Conservation (phyloP, 2,888 invertebrate species). For the Lepidonotus clava region DNA sequence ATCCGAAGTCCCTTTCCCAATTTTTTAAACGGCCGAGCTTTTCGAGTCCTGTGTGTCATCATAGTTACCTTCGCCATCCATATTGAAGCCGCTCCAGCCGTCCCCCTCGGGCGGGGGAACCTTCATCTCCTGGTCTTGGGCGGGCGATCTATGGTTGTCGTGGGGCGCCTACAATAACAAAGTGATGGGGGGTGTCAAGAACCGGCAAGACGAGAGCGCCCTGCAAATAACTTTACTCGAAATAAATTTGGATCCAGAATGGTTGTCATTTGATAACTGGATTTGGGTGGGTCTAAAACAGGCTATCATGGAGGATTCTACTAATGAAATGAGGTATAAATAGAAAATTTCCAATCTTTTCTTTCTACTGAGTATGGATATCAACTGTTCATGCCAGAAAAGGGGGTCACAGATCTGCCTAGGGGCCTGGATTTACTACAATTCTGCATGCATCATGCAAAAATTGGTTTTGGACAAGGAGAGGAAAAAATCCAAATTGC, state of each 20-base stretch:
- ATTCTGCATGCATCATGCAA: conserved; percentile 52
- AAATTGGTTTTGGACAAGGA: conserved; percentile 16
- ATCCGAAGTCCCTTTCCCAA: no score
- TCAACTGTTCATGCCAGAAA: conserved; percentile 30
- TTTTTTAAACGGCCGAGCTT: conserved; percentile 32
- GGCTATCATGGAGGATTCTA: no score
- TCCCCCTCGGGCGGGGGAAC: conserved; percentile 22
- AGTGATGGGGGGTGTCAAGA: conserved; percentile 48
- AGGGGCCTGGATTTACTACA: conserved; percentile 35
- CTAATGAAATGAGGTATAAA: no score
- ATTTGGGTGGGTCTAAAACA: no score
- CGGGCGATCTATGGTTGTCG: conserved; percentile 19
- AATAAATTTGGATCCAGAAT: no score
- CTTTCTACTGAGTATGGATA: not conserved
- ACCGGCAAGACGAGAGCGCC: no score
- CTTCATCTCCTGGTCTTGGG: conserved; percentile 25
- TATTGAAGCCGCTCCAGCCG: conserved; percentile 29
- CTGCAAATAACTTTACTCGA: no score
- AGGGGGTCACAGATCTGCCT: conserved; percentile 44
- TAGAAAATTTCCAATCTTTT: conserved; percentile 5
- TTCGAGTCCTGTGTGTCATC: conserved; percentile 47
- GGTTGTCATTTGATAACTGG: no score
- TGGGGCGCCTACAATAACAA: conserved; percentile 43
- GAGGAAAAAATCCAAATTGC: conserved; percentile 13
- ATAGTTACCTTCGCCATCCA: conserved; percentile 39